phyloP scores from a whole-genome alignment of 2,797 vertebrate genomes.

The Orestias chungarensis region DNA sequence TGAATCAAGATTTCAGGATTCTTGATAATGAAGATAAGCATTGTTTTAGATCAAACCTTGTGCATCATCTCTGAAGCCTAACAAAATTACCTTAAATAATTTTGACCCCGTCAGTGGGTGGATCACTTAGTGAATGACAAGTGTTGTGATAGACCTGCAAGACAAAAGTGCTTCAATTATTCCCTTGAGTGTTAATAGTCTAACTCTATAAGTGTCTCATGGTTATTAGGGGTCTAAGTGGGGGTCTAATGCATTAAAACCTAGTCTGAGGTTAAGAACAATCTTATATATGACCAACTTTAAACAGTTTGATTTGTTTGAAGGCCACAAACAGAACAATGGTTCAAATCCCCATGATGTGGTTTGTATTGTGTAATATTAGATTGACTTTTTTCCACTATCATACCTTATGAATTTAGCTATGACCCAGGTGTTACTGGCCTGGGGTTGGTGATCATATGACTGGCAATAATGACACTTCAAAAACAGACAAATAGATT shows the following conservation, averaged over 20 bases:
- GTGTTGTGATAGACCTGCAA: background rate
- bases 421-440: constrained; percentile 28
- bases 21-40: background rate
- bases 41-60: constrained; percentile 1
- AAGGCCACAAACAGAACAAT: background rate
- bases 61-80: background rate
- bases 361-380: constrained; percentile 3
- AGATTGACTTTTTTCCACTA: constrained; percentile 48
- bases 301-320: background rate
- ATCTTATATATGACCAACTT: background rate
- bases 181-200: background rate
- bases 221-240: too few relatives aligned
- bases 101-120: background rate
- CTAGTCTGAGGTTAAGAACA: background rate
- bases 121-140: background rate
- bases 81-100: background rate
- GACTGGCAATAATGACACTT: constrained; percentile 55
- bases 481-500: constrained; percentile 38
- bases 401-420: constrained; percentile 50
- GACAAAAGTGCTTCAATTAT: background rate
- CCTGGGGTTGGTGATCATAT: constrained; percentile 51
- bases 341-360: background rate
- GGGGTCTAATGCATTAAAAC: background rate
- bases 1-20: background rate
- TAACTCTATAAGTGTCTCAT: too few relatives aligned